Base-by-base conservation (phyloP, 30 jellyfish, hydroid and myxozoan genomes). In the Clytia hemisphaerica region DNA sequence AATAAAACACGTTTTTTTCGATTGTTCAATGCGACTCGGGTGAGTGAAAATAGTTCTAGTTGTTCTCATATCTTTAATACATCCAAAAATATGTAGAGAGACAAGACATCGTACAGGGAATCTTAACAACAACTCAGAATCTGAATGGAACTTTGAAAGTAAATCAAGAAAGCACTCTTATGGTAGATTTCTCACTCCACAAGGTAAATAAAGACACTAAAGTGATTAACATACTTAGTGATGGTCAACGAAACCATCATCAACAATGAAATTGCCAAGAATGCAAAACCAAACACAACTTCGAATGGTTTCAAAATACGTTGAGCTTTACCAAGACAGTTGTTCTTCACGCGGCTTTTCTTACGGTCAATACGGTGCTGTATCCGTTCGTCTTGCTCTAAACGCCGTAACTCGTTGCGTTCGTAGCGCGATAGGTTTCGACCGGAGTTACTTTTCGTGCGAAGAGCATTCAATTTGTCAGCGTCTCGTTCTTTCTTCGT, bases 391-490 rank as follows among this genome's bases (percentile, higher is more conserved):
- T 74, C 86, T 53, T 78, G 82, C 71, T 87, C 97, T 51, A 87
- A 65, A 50, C 85, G 67, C n/a, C 82, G 67, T 58, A 87, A 65
- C 60, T 78, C 93, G 54, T 79, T 87, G 22, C 89, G 69, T 73
- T 87, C 97, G 79, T 78, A 84, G 58, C 95, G 63, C 4, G 95
- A 76, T 36, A 84, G 84, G 40, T 49, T 53, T 24, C 89, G 90
- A 31, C 94, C 94, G 18, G 95, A 88, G 55, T 76, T 88, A 15
- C 88, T 92, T 63, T 88, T 88, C 25, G 90, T 85, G 45, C 97
- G 71, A 37, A 88, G 44, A 89, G 75, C 76, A 58, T 85, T 44
- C 4, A 93, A 93, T 27, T 87, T 59, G 44, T 81, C 94, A 28
- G 73, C 86, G 38, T 88, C 92, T 5, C 94, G 82, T 67, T 88